Evolutionary conservation across 2,797 vertebrate species (phyloP).

Genomic region (Dendrocincla tyrannina): DNA sequence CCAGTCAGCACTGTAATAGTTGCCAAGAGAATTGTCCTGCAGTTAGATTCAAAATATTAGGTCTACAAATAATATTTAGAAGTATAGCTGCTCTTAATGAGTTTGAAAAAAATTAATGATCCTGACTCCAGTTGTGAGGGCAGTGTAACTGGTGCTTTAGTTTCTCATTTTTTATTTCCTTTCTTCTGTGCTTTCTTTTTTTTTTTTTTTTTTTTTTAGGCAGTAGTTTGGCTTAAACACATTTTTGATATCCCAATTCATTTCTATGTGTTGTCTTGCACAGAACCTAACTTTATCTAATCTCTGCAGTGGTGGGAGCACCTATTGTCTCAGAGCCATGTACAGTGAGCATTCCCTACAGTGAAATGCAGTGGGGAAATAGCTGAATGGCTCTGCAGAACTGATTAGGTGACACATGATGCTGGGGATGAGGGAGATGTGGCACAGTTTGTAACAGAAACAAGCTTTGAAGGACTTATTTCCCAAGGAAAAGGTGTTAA

Average conservation of each 20-base stretch:
- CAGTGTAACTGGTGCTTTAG: neutral
- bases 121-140: neutral
- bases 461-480: neutral
- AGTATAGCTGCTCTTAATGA: neutral
- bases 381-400: neutral
- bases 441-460: neutral
- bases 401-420: neutral
- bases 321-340: neutral
- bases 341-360: neutral
- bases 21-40: neutral
- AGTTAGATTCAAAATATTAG: slow-evolving; percentile 2
- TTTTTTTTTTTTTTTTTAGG: neutral
- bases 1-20: neutral
- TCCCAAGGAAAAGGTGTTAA: neutral
- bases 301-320: neutral
- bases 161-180: neutral
- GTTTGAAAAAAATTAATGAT: neutral
- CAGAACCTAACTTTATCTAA: neutral
- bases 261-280: neutral
- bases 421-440: neutral
- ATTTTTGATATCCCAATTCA: neutral
- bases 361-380: neutral
- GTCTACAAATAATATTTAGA: neutral
- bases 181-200: neutral
- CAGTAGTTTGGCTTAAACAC: neutral